phyloP scores from a whole-genome alignment of 2,113 vertebrate genomes.

The Amphiprion percula region DNA sequence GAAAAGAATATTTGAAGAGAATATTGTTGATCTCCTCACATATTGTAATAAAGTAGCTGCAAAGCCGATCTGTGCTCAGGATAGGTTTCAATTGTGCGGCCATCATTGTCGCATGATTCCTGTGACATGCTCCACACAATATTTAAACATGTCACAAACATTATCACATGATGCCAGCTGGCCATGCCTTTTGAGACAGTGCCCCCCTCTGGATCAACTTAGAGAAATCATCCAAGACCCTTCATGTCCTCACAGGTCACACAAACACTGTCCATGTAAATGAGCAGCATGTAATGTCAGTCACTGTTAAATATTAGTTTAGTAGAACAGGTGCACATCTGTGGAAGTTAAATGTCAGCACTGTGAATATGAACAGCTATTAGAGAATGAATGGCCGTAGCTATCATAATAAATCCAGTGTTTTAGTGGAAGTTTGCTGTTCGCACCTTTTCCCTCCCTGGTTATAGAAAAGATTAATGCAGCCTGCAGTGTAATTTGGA shows the following conservation, averaged over 20 bases:
- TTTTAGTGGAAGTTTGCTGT: conserved; percentile 62
- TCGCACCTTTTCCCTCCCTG: conserved; percentile 62
- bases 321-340: conserved; percentile 45
- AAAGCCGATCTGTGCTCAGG: background rate
- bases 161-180: background rate
- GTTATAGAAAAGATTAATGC: conserved; percentile 64
- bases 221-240: conserved; percentile 17
- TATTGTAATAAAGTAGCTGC: too few relatives aligned
- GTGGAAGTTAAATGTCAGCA: conserved; percentile 15
- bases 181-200: conserved; percentile 62
- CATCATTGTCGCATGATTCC: too few relatives aligned
- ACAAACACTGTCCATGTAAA: conserved; percentile 1
- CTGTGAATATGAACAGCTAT: conserved; percentile 33
- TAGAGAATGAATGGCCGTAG: conserved; percentile 21
- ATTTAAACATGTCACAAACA: background rate
- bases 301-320: background rate
- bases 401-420: conserved; percentile 48
- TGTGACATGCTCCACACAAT: background rate
- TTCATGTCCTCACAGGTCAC: background rate
- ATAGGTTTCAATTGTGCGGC: background rate
- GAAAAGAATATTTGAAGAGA: background rate
- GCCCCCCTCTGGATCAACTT: conserved; percentile 69
- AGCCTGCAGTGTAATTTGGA: conserved; percentile 53
- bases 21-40: background rate
- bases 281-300: background rate